Conservation (phyloP, 2,888 invertebrate genomes). For the Epinotia bilunana region DNA sequence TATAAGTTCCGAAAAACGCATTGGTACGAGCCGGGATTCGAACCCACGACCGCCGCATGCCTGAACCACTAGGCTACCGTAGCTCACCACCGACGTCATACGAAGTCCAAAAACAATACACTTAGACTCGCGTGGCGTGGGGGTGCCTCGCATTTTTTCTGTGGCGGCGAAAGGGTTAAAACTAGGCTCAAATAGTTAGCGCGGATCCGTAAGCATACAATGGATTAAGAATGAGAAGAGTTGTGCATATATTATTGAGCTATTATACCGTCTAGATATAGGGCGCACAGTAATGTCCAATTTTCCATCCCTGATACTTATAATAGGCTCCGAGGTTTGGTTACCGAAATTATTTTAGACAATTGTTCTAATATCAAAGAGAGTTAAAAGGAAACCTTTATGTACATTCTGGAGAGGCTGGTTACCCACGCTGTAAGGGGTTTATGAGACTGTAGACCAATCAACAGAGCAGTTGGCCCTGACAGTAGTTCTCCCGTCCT, state of each 20-base stretch:
- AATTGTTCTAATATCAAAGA: not conserved
- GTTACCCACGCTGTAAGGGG: not conserved
- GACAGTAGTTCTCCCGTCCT: conserved; percentile 14
- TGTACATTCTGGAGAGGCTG: not conserved
- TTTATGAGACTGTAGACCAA: conserved; percentile 1
- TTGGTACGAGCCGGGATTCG: no score
- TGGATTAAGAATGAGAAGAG: not conserved
- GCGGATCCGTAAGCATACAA: no score
- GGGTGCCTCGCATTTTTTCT: no score
- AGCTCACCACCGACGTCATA: no score
- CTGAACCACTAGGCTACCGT: no score
- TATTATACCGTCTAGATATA: conserved; percentile 8
- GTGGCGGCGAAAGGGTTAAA: no score
- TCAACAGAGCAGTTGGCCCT: not conserved
- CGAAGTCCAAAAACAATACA: no score
- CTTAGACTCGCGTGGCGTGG: no score
- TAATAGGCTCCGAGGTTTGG: not conserved
- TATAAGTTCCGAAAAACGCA: no score
- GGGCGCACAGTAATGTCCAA: not conserved
- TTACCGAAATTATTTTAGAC: not conserved
- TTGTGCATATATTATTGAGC: not conserved
- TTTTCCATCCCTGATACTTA: not conserved
- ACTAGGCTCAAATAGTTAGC: no score
- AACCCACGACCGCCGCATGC: no score
- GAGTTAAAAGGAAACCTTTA: not conserved